A percentile compares a stretch with the other conserved stretches of the same genome.
phyloP scores from a whole-genome alignment of 2,797 vertebrate species.

The Amblyraja radiata region DNA sequence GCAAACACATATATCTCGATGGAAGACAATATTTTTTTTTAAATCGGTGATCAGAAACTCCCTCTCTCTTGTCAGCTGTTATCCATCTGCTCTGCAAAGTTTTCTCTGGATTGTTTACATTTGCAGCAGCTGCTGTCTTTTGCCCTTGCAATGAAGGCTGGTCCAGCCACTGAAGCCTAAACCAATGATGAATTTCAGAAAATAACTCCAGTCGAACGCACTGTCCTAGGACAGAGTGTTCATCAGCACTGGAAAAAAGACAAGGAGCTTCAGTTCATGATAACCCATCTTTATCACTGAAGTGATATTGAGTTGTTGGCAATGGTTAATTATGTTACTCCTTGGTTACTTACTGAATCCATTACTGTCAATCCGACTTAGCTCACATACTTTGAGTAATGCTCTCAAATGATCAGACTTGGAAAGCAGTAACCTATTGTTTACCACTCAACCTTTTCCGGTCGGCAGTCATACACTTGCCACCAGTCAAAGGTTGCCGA shows the following conservation, averaged over 20 bases:
- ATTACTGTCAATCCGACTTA: neutral
- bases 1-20: neutral
- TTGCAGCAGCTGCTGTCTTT: too few species aligned
- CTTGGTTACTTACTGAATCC: neutral
- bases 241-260: neutral
- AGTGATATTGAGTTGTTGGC: neutral
- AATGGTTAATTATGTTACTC: neutral
- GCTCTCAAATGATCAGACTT: neutral
- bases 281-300: neutral
- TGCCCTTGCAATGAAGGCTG: too few species aligned
- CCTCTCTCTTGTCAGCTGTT: neutral
- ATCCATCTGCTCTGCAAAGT: neutral
- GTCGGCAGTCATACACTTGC: neutral
- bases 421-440: neutral
- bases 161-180: too few species aligned
- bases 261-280: neutral
- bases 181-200: too few species aligned
- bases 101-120: too few species aligned
- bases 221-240: neutral
- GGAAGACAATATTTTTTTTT: neutral
- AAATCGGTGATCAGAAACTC: neutral
- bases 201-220: neutral
- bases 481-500: neutral
- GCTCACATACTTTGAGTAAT: neutral
- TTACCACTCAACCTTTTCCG: neutral